Evolutionary conservation across 1,140 invertebrate genomes (phyloP).

Genomic region (Eubasilissa regina): DNA sequence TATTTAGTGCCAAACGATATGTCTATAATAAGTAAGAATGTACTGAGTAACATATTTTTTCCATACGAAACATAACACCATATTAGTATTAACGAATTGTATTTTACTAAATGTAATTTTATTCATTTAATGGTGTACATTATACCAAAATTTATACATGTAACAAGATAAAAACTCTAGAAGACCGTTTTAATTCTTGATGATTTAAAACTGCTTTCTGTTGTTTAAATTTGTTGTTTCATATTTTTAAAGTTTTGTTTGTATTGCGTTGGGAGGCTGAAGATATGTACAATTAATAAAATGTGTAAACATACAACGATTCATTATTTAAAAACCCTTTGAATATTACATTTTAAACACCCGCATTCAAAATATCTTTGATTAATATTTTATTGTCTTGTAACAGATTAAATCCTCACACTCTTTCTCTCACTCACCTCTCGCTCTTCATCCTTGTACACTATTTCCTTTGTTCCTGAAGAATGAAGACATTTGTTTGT

Average conservation of each 20-base stretch:
- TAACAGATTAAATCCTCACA: too few species aligned
- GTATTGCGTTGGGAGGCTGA: neutral
- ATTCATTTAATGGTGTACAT: conserved; percentile 10
- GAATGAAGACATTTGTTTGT: too few species aligned
- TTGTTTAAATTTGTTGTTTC: too few species aligned
- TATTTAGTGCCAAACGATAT: conserved; percentile 29
- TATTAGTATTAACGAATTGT: conserved; percentile 26
- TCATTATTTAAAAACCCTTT: neutral
- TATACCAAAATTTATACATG: neutral
- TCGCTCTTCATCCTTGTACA: too few species aligned
- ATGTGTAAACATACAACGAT: neutral
- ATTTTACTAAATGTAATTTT: conserved; percentile 28
- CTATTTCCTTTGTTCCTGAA: too few species aligned
- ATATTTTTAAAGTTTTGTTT: neutral
- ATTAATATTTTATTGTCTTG: too few species aligned
- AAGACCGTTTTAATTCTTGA: too few species aligned
- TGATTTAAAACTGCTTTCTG: too few species aligned
- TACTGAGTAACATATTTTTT: conserved; percentile 39
- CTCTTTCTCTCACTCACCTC: too few species aligned
- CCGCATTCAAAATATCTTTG: too few species aligned
- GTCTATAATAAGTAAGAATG: conserved; percentile 23
- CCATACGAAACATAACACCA: conserved; percentile 37
- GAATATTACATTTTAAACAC: too few species aligned
- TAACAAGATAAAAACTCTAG: too few species aligned
- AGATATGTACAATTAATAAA: conserved; percentile 25